A percentile compares a stretch with the other conserved stretches of the same genome.
These are phyloP conservation scores for Cassiopea andromeda DNA, from an alignment of 30 jellyfish, hydroid and myxozoan species.

Conservation along the genomic window DNA sequence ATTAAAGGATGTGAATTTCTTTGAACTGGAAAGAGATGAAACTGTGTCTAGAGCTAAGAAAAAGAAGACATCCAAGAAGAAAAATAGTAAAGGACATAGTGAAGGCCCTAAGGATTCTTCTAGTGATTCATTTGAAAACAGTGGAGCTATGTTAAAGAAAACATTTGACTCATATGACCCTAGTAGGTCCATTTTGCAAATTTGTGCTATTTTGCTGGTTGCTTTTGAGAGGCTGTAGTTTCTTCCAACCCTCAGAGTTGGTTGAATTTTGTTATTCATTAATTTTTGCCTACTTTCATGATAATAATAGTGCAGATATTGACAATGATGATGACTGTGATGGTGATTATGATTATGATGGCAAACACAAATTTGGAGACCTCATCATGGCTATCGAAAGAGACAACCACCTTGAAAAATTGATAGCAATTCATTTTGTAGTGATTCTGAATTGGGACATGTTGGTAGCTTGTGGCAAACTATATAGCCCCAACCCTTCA, in stretches of 20 bases:
- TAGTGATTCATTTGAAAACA: constrained; percentile 54
- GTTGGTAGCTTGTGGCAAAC: neutral
- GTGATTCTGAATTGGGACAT: neutral
- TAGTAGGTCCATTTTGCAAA: neutral
- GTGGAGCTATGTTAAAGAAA: constrained; percentile 49
- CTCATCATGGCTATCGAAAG: neutral
- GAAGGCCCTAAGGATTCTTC: constrained; percentile 34
- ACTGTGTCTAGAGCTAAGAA: neutral
- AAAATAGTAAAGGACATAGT: neutral
- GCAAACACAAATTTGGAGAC: neutral
- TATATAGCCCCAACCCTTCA: neutral
- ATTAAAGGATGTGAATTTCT: constrained; percentile 54
- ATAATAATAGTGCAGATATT: neutral
- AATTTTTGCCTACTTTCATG: neutral
- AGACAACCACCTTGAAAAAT: neutral
- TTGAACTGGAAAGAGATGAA: neutral
- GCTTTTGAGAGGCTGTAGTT: neutral
- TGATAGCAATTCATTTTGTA: neutral
- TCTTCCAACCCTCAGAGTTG: too few relatives aligned
- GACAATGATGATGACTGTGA: neutral
- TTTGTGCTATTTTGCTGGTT: neutral
- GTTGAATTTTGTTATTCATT: too few relatives aligned
- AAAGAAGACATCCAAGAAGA: neutral
- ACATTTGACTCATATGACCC: constrained; percentile 57
- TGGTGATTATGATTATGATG: neutral